Evolutionary conservation across 2,797 vertebrate species (phyloP).

Genomic region (Rhabdomys pumilio): DNA sequence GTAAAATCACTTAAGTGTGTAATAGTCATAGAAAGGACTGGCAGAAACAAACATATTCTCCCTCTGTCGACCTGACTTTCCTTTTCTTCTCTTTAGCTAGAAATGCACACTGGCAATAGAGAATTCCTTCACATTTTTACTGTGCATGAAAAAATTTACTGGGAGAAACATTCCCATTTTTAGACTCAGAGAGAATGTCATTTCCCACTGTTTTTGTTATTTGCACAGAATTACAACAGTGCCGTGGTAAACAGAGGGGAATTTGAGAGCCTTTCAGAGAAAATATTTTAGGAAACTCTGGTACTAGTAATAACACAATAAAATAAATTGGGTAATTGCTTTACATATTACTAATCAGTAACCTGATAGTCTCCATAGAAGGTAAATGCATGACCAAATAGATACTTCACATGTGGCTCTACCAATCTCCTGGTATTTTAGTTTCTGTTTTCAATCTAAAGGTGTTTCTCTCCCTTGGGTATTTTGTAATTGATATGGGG

Average conservation of each 20-base stretch:
- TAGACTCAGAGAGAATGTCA: neutral
- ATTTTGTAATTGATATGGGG: constrained; percentile 20
- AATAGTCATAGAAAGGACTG: constrained; percentile 29
- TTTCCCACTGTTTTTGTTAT: constrained; percentile 2
- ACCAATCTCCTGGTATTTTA: neutral
- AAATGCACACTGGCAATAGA: neutral
- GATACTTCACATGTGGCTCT: neutral
- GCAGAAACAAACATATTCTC: constrained; percentile 1
- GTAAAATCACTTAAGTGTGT: neutral
- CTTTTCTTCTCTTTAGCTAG: neutral
- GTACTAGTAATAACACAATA: neutral
- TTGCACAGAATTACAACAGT: neutral
- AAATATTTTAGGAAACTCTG: constrained; percentile 30
- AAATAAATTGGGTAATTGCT: neutral
- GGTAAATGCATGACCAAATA: neutral
- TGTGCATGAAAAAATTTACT: neutral
- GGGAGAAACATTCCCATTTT: neutral
- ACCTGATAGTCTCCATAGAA: constrained; percentile 53
- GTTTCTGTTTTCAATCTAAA: constrained; percentile 33
- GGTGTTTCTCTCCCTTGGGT: neutral
- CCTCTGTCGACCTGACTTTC: neutral
- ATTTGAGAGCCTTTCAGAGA: neutral
- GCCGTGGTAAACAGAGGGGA: neutral
- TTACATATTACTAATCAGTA: neutral
- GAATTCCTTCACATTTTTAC: constrained; percentile 9